Evolutionary conservation across 2,113 vertebrate genomes (phyloP).

Genomic region (Tyto alba): DNA sequence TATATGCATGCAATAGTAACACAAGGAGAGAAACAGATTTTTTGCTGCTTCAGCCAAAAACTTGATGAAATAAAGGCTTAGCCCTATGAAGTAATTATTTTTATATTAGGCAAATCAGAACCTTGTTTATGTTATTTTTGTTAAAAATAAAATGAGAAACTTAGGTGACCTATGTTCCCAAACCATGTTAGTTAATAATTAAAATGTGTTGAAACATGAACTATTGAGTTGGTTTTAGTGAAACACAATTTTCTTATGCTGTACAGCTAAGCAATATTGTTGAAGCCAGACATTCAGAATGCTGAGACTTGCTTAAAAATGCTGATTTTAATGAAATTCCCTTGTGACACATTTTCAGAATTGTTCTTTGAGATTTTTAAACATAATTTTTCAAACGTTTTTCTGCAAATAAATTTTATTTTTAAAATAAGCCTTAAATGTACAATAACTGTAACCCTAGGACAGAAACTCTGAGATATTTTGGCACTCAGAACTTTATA

Average conservation of each 20-base stretch:
- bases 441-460: background rate
- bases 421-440: background rate
- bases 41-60: background rate
- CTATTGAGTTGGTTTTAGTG: background rate
- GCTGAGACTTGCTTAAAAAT: slow-evolving; percentile 14
- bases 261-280: background rate
- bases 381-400: background rate
- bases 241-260: background rate
- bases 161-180: background rate
- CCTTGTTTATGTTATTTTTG: background rate
- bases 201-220: background rate
- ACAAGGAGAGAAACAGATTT: background rate
- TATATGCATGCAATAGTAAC: rapidly evolving
- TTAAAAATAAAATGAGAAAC: background rate
- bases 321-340: background rate
- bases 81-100: background rate
- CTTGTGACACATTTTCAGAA: background rate
- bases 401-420: background rate
- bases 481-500: background rate
- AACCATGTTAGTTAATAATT: background rate
- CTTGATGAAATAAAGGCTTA: background rate
- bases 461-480: background rate
- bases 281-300: background rate
- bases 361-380: background rate
- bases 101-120: background rate